Percentiles rank a stretch among this genome's conserved stretches.
Conservation (phyloP, 2,113 vertebrate genomes). For the Miniopterus natalensis region DNA sequence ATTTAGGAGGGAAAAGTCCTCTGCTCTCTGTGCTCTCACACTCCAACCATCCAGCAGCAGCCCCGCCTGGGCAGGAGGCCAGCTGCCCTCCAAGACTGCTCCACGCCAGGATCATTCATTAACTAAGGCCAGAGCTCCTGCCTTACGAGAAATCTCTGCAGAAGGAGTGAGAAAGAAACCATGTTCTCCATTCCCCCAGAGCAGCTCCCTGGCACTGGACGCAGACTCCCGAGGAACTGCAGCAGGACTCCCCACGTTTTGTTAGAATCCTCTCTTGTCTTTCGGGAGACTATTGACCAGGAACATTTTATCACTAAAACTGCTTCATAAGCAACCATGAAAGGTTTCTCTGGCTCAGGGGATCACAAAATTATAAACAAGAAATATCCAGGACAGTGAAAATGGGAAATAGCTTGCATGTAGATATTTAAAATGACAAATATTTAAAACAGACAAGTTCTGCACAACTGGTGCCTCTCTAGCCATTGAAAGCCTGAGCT, state of each 20-base stretch:
- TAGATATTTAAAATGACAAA: neutral
- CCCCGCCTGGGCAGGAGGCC: neutral
- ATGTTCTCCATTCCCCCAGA: neutral
- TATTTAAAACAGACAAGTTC: neutral
- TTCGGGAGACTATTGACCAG: neutral
- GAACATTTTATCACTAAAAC: neutral
- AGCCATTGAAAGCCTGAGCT: neutral
- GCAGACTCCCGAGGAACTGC: no score
- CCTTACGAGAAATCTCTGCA: slow-evolving; percentile 59
- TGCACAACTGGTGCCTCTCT: neutral
- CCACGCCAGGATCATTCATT: slow-evolving; percentile 56
- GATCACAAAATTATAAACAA: slow-evolving; percentile 7
- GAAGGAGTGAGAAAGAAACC: slow-evolving; percentile 52
- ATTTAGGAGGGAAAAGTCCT: neutral
- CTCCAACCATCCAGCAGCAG: neutral
- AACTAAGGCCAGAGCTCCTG: neutral
- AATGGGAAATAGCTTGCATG: neutral
- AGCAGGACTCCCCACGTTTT: no score
- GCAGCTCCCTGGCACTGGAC: neutral
- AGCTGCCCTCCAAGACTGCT: neutral
- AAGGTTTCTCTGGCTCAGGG: neutral
- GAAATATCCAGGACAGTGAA: neutral
- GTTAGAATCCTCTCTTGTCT: neutral
- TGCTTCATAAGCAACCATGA: neutral
- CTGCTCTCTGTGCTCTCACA: neutral